phyloP scores from a whole-genome alignment of 1,140 invertebrate species.

The Drosophila albomicans region DNA sequence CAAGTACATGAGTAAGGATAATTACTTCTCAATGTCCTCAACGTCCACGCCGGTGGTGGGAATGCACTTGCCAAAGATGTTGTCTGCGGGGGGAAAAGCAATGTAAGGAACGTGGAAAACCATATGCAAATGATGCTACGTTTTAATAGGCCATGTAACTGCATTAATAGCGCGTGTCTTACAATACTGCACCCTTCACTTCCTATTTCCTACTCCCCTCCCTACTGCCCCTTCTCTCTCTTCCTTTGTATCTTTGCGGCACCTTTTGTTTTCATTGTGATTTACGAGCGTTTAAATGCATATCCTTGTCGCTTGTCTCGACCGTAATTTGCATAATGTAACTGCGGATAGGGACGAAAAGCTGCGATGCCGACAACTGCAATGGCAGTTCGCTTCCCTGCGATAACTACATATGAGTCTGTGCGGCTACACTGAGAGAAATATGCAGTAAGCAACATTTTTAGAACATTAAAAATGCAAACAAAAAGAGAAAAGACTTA shows the following conservation, averaged over 20 bases:
- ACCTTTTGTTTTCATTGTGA: conserved; percentile 79
- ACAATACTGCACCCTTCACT: conserved; percentile 36
- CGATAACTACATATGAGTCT: conserved; percentile 10
- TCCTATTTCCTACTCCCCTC: neutral
- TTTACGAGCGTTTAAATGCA: conserved; percentile 79
- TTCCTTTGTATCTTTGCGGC: conserved; percentile 22
- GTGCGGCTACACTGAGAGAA: conserved; percentile 29
- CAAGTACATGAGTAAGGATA: conserved; percentile 3
- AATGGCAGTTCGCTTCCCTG: conserved; percentile 31
- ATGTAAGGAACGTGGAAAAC: neutral
- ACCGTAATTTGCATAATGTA: conserved; percentile 77
- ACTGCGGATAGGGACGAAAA: conserved; percentile 59
- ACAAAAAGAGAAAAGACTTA: neutral
- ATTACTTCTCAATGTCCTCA: conserved; percentile 88
- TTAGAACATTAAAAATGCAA: neutral
- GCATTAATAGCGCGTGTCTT: conserved; percentile 56
- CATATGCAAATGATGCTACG: conserved; percentile 21
- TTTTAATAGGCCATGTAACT: conserved; percentile 68
- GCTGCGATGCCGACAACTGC: conserved; percentile 23
- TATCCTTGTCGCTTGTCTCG: conserved; percentile 71
- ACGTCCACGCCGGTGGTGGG: conserved; percentile 87
- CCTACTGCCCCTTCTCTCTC: neutral
- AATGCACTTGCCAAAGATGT: conserved; percentile 93
- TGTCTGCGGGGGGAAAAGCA: conserved; percentile 87
- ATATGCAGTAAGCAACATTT: neutral